Conservation (phyloP, 2,888 invertebrate species). For the Ophioninae sp. region DNA sequence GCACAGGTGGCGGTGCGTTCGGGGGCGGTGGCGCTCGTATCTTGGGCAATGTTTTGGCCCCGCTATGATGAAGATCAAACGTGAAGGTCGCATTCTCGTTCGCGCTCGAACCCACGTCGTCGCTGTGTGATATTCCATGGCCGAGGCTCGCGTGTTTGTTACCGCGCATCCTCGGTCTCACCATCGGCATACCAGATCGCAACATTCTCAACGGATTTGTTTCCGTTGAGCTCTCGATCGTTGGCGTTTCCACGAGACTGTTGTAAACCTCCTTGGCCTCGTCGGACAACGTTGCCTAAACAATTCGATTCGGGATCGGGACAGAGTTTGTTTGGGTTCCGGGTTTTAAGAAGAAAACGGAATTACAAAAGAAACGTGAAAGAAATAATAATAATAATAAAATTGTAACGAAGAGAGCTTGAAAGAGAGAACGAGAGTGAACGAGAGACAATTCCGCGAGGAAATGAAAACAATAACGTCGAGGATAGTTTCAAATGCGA, state of each 20-base stretch:
- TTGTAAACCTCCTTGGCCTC: conserved; percentile 97
- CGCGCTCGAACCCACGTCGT: conserved; percentile 67
- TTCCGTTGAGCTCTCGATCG: conserved; percentile 76
- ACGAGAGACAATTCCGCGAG: conserved; percentile 18
- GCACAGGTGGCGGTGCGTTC: conserved; percentile 68
- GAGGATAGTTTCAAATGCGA: conserved; percentile 47
- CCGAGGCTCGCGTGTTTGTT: conserved; percentile 81
- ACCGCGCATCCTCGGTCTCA: conserved; percentile 82
- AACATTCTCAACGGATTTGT: conserved; percentile 86
- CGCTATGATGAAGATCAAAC: conserved; percentile 74
- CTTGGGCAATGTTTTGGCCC: conserved; percentile 77
- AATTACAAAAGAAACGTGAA: conserved; percentile 67
- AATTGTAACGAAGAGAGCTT: conserved; percentile 5
- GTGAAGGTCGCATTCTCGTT: conserved; percentile 67
- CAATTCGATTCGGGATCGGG: conserved; percentile 74
- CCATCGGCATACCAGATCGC: conserved; percentile 83
- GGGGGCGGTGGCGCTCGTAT: conserved; percentile 74
- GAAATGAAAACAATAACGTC: conserved; percentile 6
- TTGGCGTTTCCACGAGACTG: conserved; percentile 89
- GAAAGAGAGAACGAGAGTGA: conserved; percentile 61
- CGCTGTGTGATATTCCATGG: conserved; percentile 67
- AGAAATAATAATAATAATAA: conserved; percentile 57
- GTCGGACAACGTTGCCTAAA: conserved; percentile 91
- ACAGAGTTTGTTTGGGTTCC: conserved; percentile 67
- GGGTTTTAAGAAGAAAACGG: conserved; percentile 71